Evolutionary conservation across 2,797 vertebrate genomes (phyloP).

Genomic region (Ctenosaura bakeri): DNA sequence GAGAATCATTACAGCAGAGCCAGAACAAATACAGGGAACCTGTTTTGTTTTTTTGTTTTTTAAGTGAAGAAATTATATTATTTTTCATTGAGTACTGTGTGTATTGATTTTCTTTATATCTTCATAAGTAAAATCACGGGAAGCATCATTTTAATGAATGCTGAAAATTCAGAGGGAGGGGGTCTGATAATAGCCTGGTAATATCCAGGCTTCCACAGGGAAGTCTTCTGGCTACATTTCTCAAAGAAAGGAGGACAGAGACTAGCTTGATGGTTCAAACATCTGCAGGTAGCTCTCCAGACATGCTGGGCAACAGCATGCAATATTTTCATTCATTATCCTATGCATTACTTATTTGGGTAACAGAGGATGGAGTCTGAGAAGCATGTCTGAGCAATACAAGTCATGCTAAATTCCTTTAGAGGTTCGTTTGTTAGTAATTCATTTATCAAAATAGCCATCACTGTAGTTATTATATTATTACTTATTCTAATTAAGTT

Average conservation of each 20-base stretch:
- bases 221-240: neutral
- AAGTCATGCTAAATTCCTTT: neutral
- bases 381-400: neutral
- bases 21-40: neutral
- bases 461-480: neutral
- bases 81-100: neutral
- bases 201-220: neutral
- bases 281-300: neutral
- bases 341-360: neutral
- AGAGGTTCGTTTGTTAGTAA: neutral
- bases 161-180: neutral
- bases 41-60: neutral
- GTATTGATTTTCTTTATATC: neutral
- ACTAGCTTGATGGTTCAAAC: neutral
- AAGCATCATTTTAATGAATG: neutral
- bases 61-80: neutral
- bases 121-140: neutral
- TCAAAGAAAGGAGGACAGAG: neutral
- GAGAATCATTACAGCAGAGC: neutral
- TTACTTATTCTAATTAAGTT: neutral
- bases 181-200: neutral
- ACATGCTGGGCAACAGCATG: neutral
- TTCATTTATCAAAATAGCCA: neutral
- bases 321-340: neutral
- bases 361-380: neutral